A percentile compares a stretch with the other conserved stretches of the same genome.
phyloP scores from a whole-genome alignment of 2,797 vertebrate species.

The Lacerta agilis region DNA sequence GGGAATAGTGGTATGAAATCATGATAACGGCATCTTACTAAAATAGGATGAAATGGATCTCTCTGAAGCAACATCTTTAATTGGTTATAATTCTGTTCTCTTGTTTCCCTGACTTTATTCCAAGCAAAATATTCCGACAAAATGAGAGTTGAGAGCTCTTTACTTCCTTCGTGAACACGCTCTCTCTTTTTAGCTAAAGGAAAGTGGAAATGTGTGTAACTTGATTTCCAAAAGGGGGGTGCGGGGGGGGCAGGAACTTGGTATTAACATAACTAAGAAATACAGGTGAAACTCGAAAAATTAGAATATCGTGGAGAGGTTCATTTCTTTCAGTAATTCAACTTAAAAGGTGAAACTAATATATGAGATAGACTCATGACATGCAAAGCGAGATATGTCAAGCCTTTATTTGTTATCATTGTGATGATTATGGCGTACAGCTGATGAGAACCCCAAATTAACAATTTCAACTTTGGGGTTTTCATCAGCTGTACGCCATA shows the following conservation, averaged over 20 bases:
- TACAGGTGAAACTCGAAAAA: too few species aligned
- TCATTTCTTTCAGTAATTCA: too few species aligned
- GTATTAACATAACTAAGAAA: background rate
- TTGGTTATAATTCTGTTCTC: constrained; percentile 53
- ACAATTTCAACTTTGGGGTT: too few species aligned
- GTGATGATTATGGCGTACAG: too few species aligned
- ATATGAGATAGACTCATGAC: too few species aligned
- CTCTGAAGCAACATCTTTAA: constrained; percentile 60
- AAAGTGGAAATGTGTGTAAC: background rate
- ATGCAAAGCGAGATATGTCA: too few species aligned
- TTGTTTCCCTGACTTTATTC: constrained; percentile 37
- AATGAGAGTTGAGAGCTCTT: constrained; percentile 35
- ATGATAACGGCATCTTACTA: constrained; percentile 45
- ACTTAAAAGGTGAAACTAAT: too few species aligned
- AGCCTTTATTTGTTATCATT: too few species aligned
- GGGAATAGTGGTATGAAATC: constrained; percentile 62
- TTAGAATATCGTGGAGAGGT: too few species aligned
- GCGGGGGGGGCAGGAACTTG: background rate
- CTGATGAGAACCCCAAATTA: too few species aligned
- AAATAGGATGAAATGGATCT: constrained; percentile 36
- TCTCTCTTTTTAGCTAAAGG: background rate
- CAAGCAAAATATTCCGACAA: constrained; percentile 43
- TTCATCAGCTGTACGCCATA: too few species aligned
- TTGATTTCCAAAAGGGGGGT: background rate
- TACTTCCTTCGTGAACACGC: background rate